Percentiles rank a stretch among this genome's conserved stretches.
phyloP scores from a whole-genome alignment of 2,797 vertebrate genomes.

The Peromyscus melanophrys region DNA sequence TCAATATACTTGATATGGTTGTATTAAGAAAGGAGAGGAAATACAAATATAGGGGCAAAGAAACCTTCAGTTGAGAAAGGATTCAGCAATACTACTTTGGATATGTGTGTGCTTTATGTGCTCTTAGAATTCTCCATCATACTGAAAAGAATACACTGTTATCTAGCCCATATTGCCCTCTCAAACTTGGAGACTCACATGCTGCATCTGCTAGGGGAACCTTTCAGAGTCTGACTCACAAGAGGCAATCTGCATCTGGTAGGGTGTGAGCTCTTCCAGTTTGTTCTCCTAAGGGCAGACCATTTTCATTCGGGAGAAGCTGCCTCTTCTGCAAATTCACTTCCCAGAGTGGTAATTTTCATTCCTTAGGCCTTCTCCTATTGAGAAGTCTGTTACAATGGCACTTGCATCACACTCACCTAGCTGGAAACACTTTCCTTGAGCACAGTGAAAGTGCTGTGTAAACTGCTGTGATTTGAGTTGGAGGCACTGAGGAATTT shows the following conservation, averaged over 20 bases:
- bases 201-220: background rate
- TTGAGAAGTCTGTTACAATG: background rate
- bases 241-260: background rate
- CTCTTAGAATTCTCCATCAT: background rate
- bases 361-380: background rate
- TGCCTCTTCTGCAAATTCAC: background rate
- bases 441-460: background rate
- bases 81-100: background rate
- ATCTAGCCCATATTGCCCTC: background rate
- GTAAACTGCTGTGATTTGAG: background rate
- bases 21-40: background rate
- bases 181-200: background rate
- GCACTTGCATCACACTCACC: background rate
- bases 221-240: background rate
- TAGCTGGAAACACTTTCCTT: background rate
- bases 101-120: background rate
- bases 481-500: background rate
- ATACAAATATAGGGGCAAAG: background rate
- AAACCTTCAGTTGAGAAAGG: background rate
- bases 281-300: background rate
- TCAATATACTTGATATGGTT: background rate
- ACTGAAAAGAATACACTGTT: accelerated
- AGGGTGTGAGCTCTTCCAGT: background rate
- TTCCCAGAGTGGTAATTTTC: background rate
- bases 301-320: background rate